Evolutionary conservation across 2,113 vertebrate species (phyloP), one percentile per base, ranked within the genome.

Genomic region (Ia io): DNA sequence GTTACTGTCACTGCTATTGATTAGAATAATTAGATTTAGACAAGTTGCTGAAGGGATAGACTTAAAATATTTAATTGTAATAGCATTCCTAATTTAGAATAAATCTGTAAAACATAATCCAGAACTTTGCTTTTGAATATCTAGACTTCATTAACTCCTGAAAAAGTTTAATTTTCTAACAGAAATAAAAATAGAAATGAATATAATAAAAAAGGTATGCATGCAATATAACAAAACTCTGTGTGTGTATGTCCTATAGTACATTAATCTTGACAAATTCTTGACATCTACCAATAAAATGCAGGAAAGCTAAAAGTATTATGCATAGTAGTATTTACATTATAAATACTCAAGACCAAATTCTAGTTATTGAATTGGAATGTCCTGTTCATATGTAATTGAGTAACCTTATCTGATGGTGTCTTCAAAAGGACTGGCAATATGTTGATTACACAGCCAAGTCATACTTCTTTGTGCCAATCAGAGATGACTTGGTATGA

Each of bases 61-160:
- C 28, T 86, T 95, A 97, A 91, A 97, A 94, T 96, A 96, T 96
- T 97, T 59, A 93, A 86, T 65, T 97, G 96, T 94, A 97, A 84
- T 95, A 93, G n/a, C 0, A 16, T 94, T 96, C 84, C 18, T 73
- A 59, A 93, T 95, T 95, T 95, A 9, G 9, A 97, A 70, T 32
- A 25, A 96, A 63, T 96, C 51, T 96, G 14, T 84, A 86, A 80
- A 97, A 95, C 67, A 74, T 56, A 97, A 96, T 97, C 76, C 94
- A 76, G 71, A 95, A 79, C 47, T 94, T 90, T 77, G 79, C 42
- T 82, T 82, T 95, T 51, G 32, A 97, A 35, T 78, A 63, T 11
- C 1, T 35, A 90, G 20, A 10, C 5, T 83, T 85, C n/a, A 78
- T 32, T 25, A 69, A 79, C 73, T 4, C 5, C 23, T 63, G 3